Base-by-base conservation (phyloP, 2,113 vertebrate species). In the Phalacrocorax pelagicus region DNA sequence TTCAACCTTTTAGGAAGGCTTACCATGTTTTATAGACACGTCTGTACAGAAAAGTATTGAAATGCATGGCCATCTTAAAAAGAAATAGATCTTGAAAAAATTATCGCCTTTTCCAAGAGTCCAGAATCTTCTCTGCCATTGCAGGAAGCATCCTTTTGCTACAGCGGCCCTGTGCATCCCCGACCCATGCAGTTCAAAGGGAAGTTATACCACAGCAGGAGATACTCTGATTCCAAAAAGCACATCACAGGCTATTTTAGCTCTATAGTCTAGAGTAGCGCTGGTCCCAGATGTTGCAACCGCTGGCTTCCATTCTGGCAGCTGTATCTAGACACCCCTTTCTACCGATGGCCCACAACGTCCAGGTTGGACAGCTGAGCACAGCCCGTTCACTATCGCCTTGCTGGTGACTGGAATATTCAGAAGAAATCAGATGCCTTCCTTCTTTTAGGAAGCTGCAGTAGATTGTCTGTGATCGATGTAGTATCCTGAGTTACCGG, bases 391-490 rank as follows among this genome's bases (percentile, higher is more conserved):
- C 55, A 18, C 38, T 52, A 19, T 23, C 5, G 1, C 24, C 75
- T 59, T 63, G 71, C 67, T 86, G 92, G 44, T 38, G 78, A 75
- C 0, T 15, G 49, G 42, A 66, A 69, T 11, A 57, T 21, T 98
- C 91, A 99, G 94, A 99, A 99, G 95, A 98, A 99, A 96, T 99
- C 98, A 0, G 98, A 97, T 2, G 98, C 98, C 96, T 99, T 99
- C 92, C 98, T 98, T 83, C 99, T 98, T 92, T 99, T 99, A 6
- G 99, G 99, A n/a, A 99, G 99, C 96, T 99, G 99, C 77, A 99
- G 97, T 77, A 99, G 97, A 97, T 99, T 98, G 98, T 99, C 99
- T 5, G 99, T 99, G 96, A 99, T 99, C 10, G 99, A 99, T 14
- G 99, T 98, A 0, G 99, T 98, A 93, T 99, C 99, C 91, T 99